phyloP scores from a whole-genome alignment of 2,888 invertebrate genomes.

The Mamestra brassicae region DNA sequence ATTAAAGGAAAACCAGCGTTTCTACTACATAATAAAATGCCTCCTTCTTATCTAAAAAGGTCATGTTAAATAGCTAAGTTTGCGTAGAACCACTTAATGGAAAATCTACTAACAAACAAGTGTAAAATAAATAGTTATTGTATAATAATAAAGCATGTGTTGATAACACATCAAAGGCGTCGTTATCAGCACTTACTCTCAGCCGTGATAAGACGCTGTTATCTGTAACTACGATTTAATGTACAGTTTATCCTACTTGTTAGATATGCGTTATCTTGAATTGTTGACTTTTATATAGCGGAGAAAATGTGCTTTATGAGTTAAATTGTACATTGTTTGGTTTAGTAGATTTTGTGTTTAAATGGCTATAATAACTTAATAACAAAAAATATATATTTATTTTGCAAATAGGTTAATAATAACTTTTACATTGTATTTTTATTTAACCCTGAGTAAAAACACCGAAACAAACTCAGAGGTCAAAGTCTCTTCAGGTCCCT shows the following conservation, averaged over 20 bases:
- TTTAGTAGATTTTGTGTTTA: not conserved
- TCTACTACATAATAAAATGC: not conserved
- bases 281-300: slow-evolving; percentile 20
- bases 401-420: no score
- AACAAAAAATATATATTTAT: no score
- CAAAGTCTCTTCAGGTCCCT: not conserved
- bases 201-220: slow-evolving; percentile 43
- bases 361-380: not conserved
- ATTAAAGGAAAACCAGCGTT: not conserved
- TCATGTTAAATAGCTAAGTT: not conserved
- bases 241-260: slow-evolving; percentile 50
- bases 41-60: no score
- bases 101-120: slow-evolving; percentile 2
- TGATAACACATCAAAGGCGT: slow-evolving; percentile 33
- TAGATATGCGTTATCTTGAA: slow-evolving; percentile 35
- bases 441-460: no score
- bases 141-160: not conserved
- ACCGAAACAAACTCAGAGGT: no score
- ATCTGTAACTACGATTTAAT: slow-evolving; percentile 66
- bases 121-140: slow-evolving; percentile 5
- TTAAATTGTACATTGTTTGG: not conserved
- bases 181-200: slow-evolving; percentile 29
- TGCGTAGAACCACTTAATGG: slow-evolving; percentile 4
- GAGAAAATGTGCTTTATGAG: not conserved
- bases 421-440: not conserved